Evolutionary conservation across 2,797 vertebrate genomes (phyloP).

Genomic region (Dicrostonyx torquatus): DNA sequence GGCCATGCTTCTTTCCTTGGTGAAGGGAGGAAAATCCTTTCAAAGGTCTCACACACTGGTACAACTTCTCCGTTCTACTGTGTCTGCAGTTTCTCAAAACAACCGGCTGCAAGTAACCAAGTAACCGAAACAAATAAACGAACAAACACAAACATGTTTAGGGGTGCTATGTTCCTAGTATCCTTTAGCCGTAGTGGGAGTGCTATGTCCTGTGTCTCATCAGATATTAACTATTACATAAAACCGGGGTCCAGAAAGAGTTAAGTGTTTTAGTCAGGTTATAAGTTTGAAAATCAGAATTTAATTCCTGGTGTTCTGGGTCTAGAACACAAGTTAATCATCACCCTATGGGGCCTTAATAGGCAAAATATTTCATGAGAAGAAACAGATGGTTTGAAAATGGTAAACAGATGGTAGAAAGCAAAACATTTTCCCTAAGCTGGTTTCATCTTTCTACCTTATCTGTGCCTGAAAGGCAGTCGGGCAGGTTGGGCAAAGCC

Average conservation of each 20-base stretch:
- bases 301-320: conserved; percentile 45
- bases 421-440: conserved; percentile 46
- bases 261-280: neutral
- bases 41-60: neutral
- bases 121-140: neutral
- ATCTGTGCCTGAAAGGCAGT: neutral
- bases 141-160: neutral
- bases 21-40: neutral
- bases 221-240: neutral
- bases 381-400: conserved; percentile 74
- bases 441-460: conserved; percentile 54
- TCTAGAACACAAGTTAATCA: conserved; percentile 52
- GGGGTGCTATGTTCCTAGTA: neutral
- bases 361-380: conserved; percentile 59
- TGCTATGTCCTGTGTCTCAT: neutral
- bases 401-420: conserved; percentile 69
- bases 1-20: neutral
- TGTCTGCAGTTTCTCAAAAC: neutral
- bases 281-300: conserved; percentile 10
- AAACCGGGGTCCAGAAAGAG: neutral
- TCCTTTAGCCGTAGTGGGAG: neutral
- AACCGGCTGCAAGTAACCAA: neutral
- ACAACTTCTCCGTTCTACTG: neutral
- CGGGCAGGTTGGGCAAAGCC: neutral
- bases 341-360: conserved; percentile 49